Base-by-base conservation (phyloP, 2,113 vertebrate species). In the Apus apus region DNA sequence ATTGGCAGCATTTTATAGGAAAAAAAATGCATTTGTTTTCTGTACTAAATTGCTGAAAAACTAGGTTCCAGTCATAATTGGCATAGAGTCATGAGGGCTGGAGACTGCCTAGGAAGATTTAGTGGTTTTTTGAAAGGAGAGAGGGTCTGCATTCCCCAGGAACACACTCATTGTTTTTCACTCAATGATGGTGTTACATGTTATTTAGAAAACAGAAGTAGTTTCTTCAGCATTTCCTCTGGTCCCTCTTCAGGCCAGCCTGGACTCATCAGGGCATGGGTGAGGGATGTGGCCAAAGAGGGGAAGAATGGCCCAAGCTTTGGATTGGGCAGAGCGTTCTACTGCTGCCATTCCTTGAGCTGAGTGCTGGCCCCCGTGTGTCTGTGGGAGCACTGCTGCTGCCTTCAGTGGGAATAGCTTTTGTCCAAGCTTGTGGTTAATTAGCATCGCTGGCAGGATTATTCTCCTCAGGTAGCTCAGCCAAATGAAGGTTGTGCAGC, bases 171-270 rank as follows among this genome's bases (percentile, higher is more conserved):
- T 5, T 14, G 1, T 30, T 89, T 94, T 75, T 77, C 25, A 67
- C 19, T 88, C 51, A 43, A 13, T 56, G 19, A 15, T 20, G 94
- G 10, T 5, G 11, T 74, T 50, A 27, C 34, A 91, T 81, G 46
- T 74, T 89, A 62, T 87, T 88, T 50, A 29, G 32, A 90, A 94
- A 95, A 89, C 30, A 27, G 51, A 93, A 94, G 62, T 30, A 79
- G 73, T 79, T 96, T 96, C 45, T 78, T 11, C 32, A 38, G 30
- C 46, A 36, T 40, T 25, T 86, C 71, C 67, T 93, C 53, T 34
- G 87, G 53, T 87, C 48, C 29, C 22, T 81, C 23, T 46, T 84
- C 19, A 90, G 51, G 27, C 23, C 46, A 86, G 15, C 11, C 50
- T 62, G 54, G 25, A 15, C 15, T 82, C 17, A 43, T 64, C 38